A percentile compares a stretch with the other conserved stretches of the same genome.
phyloP scores from a whole-genome alignment of 2,113 vertebrate genomes.

The Sciurus niger region DNA sequence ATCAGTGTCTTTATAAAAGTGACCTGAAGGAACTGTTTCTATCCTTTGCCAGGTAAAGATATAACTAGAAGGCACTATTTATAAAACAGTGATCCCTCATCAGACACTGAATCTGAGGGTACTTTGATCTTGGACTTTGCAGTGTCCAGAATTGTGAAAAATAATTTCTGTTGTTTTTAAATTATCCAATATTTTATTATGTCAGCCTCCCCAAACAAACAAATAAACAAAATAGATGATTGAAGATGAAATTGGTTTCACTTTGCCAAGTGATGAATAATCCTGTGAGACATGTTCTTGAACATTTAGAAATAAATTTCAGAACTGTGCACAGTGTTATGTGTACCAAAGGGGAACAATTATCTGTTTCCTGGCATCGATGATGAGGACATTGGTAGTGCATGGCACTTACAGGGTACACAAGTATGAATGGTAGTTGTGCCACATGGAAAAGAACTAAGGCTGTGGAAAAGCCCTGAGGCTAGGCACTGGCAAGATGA shows the following conservation, averaged over 20 bases:
- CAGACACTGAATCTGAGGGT: background rate
- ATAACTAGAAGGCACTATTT: background rate
- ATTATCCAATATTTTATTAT: background rate
- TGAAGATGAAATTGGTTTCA: background rate
- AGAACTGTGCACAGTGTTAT: rapidly evolving
- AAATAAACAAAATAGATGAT: background rate
- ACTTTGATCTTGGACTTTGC: background rate
- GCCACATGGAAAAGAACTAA: background rate
- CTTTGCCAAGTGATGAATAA: background rate
- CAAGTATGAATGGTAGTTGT: background rate
- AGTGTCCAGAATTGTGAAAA: background rate
- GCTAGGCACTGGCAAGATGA: background rate
- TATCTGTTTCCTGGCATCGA: background rate
- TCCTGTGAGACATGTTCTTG: background rate
- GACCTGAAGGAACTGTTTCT: too few relatives aligned
- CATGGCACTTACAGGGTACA: background rate
- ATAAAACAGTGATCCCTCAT: background rate
- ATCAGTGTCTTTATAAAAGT: background rate
- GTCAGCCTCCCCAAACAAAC: background rate
- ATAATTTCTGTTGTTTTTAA: background rate
- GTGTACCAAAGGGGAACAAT: background rate
- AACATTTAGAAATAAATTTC: background rate
- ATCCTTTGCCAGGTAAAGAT: background rate
- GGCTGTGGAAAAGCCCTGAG: background rate
- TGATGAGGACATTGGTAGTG: background rate